Conservation (phyloP, 2,888 invertebrate species). For the Xestobium rufovillosum region DNA sequence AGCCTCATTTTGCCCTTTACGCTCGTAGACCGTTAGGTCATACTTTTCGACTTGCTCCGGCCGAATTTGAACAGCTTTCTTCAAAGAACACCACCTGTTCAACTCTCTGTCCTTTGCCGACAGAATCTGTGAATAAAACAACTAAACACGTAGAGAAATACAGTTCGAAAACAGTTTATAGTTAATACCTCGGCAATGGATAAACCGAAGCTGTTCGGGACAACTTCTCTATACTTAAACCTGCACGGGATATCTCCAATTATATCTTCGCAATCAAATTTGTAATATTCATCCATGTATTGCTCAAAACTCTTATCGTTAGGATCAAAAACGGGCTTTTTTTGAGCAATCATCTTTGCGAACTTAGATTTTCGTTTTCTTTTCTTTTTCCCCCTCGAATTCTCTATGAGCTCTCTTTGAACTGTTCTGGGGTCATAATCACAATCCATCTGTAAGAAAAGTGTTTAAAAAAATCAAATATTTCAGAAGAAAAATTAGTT, state of each 20-base stretch:
- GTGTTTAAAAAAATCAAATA: constrained; percentile 11
- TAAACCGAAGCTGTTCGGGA: constrained; percentile 87
- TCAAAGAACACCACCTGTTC: constrained; percentile 91
- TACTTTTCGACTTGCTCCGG: constrained; percentile 70
- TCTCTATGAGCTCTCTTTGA: constrained; percentile 52
- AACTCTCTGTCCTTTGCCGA: constrained; percentile 87
- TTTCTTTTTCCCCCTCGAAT: constrained; percentile 51
- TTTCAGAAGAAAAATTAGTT: constrained; percentile 2
- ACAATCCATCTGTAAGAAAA: constrained; percentile 69
- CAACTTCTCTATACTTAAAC: constrained; percentile 86
- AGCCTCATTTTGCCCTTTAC: constrained; percentile 62
- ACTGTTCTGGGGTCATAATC: constrained; percentile 64
- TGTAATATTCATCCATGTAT: constrained; percentile 92
- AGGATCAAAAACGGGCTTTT: constrained; percentile 83
- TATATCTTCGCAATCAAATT: constrained; percentile 91
- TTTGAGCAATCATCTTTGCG: constrained; percentile 59
- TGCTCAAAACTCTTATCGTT: constrained; percentile 69
- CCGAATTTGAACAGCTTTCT: constrained; percentile 73
- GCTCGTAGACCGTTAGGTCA: constrained; percentile 67
- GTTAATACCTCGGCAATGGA: constrained; percentile 73
- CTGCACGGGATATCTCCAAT: constrained; percentile 85
- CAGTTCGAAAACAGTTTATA: background rate
- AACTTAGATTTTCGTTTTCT: constrained; percentile 64
- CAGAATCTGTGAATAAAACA: constrained; percentile 60
- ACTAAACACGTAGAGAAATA: background rate